phyloP scores from a whole-genome alignment of 2,888 invertebrate species.

The Leptopilina myrica region DNA sequence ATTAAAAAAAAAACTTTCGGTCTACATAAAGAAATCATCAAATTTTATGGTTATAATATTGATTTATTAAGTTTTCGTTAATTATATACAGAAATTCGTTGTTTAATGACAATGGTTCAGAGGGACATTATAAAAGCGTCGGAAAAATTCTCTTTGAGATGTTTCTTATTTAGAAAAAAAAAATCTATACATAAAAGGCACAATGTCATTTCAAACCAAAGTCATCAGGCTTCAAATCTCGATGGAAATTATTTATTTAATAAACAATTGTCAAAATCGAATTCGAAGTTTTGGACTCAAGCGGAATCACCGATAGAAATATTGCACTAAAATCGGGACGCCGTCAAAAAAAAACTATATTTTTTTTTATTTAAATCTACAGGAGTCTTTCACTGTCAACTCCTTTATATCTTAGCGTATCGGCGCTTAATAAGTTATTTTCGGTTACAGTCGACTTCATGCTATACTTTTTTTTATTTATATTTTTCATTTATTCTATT shows the following conservation, averaged over 20 bases:
- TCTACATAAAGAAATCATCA: not conserved
- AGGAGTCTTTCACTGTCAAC: constrained; percentile 13
- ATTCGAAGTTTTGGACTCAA: constrained; percentile 29
- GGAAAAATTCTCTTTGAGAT: constrained; percentile 50
- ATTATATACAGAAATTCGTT: constrained; percentile 35
- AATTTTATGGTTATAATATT: constrained; percentile 19
- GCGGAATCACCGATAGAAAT: constrained; percentile 20
- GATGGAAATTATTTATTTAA: constrained; percentile 48
- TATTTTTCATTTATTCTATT: constrained; percentile 9
- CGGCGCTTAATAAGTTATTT: constrained; percentile 40
- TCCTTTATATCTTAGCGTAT: constrained; percentile 31
- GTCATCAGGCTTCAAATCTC: constrained; percentile 61
- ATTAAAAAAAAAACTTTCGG: too few relatives aligned
- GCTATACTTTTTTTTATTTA: not conserved
- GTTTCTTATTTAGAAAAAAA: constrained; percentile 49
- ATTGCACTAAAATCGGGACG: constrained; percentile 38
- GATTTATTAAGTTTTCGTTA: constrained; percentile 32
- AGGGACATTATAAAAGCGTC: constrained; percentile 68
- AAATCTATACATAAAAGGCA: constrained; percentile 66
- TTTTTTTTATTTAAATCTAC: constrained; percentile 4
- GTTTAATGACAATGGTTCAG: constrained; percentile 71
- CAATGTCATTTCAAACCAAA: constrained; percentile 75
- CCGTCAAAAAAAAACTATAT: not conserved
- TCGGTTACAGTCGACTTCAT: constrained; percentile 32
- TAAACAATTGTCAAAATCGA: constrained; percentile 46